These are phyloP conservation scores for Polyergus mexicanus DNA, from an alignment of 1,140 invertebrate genomes.

Conservation along the genomic window DNA sequence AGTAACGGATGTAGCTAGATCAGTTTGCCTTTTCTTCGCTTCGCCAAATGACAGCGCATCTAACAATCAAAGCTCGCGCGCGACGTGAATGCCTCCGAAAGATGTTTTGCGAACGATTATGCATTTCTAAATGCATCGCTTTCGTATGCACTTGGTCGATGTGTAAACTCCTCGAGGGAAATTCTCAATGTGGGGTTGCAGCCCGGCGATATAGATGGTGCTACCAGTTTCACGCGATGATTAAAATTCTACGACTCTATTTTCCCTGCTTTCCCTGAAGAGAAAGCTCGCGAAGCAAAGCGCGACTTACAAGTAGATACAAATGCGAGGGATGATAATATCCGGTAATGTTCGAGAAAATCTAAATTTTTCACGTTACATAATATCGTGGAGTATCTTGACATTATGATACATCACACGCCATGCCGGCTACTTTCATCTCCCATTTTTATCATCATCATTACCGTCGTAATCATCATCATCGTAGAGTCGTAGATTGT, in stretches of 20 bases:
- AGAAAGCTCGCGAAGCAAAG: slow-evolving; percentile 1
- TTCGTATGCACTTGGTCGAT: slow-evolving; percentile 40
- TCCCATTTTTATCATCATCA: slow-evolving; percentile 11
- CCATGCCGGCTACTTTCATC: background rate
- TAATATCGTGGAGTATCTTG: no score
- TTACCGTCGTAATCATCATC: background rate
- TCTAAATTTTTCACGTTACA: background rate
- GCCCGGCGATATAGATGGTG: slow-evolving; percentile 77
- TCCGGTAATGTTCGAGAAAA: background rate
- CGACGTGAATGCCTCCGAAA: slow-evolving; percentile 43
- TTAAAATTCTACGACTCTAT: background rate
- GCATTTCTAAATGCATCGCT: slow-evolving; percentile 16
- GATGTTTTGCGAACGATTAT: slow-evolving; percentile 15
- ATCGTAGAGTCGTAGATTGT: slow-evolving; percentile 8
- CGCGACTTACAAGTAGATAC: background rate
- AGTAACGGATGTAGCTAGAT: background rate
- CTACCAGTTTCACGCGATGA: slow-evolving; percentile 66
- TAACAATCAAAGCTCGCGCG: slow-evolving; percentile 48
- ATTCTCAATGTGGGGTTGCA: slow-evolving; percentile 66
- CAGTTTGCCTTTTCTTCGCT: slow-evolving; percentile 20
- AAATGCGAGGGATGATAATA: background rate
- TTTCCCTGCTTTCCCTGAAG: background rate
- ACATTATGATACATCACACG: background rate
- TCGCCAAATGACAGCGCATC: background rate
- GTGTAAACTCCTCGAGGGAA: slow-evolving; percentile 29